phyloP scores from a whole-genome alignment of 1,140 invertebrate species.

The Drosophila ohnishii region DNA sequence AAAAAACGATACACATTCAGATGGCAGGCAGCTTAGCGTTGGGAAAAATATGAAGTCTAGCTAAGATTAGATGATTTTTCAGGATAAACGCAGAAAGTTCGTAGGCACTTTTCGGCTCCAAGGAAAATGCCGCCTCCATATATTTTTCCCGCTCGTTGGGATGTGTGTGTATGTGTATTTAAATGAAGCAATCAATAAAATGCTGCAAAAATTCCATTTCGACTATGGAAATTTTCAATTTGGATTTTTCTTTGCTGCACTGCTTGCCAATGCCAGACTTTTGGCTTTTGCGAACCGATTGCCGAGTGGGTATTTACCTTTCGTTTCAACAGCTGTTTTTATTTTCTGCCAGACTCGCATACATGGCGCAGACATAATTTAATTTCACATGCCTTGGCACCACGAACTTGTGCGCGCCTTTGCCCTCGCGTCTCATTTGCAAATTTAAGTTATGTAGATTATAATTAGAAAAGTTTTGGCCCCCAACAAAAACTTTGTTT shows the following conservation, averaged over 20 bases:
- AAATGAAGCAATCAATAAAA: constrained; percentile 78
- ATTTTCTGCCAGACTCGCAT: not conserved
- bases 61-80: constrained; percentile 80
- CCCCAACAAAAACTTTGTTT: constrained; percentile 63
- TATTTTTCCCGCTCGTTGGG: not conserved
- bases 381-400: constrained; percentile 71
- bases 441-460: constrained; percentile 80
- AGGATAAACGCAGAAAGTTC: constrained; percentile 69
- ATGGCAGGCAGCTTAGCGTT: constrained; percentile 72
- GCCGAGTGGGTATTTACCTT: constrained; percentile 51
- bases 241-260: constrained; percentile 46
- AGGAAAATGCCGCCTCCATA: not conserved
- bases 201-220: constrained; percentile 49
- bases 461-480: constrained; percentile 78
- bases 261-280: constrained; percentile 32
- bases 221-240: constrained; percentile 46
- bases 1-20: constrained; percentile 69
- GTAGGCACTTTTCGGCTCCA: constrained; percentile 38
- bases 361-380: constrained; percentile 60
- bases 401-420: constrained; percentile 64
- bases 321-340: constrained; percentile 69
- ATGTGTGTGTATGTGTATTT: constrained; percentile 42
- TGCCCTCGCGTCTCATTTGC: constrained; percentile 66
- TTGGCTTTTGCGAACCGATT: constrained; percentile 7
- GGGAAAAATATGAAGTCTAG: constrained; percentile 80